Conservation (phyloP, 2,888 invertebrate genomes). For the Penaeus monodon region DNA sequence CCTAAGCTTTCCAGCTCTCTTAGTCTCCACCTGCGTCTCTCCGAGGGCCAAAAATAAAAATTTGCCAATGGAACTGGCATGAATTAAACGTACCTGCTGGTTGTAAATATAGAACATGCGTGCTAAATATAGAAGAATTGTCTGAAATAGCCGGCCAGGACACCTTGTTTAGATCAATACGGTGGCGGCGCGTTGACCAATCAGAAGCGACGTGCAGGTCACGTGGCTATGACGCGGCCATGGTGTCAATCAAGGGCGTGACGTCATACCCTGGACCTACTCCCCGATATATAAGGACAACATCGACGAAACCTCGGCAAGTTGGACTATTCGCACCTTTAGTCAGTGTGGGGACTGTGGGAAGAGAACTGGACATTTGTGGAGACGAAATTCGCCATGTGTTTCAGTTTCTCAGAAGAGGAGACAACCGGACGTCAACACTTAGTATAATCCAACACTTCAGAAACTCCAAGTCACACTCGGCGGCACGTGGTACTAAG, state of each 20-base stretch:
- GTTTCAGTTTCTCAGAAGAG: too few relatives aligned
- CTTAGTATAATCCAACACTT: too few relatives aligned
- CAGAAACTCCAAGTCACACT: too few relatives aligned
- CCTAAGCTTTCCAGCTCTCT: too few relatives aligned
- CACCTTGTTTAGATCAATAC: slow-evolving; percentile 43
- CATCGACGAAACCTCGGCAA: slow-evolving; percentile 26
- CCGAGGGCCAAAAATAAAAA: too few relatives aligned
- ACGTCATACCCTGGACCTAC: slow-evolving; percentile 29
- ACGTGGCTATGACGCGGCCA: slow-evolving; percentile 45
- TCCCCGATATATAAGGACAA: slow-evolving; percentile 47
- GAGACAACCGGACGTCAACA: too few relatives aligned
- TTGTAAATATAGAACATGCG: slow-evolving; percentile 43
- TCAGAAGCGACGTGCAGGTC: slow-evolving; percentile 12
- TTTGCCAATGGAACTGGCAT: not conserved
- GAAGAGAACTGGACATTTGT: too few relatives aligned
- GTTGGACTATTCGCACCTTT: slow-evolving; percentile 31
- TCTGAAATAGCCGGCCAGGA: slow-evolving; percentile 47
- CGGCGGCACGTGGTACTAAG: too few relatives aligned
- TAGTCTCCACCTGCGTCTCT: too few relatives aligned
- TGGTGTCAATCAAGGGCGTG: slow-evolving; percentile 46
- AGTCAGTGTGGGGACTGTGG: slow-evolving; percentile 1
- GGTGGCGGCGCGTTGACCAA: slow-evolving; percentile 17
- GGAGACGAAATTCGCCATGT: too few relatives aligned
- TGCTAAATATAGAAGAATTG: slow-evolving; percentile 57
- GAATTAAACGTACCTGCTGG: slow-evolving; percentile 3